Percentiles rank a stretch among this genome's conserved stretches.
These are phyloP conservation scores for Channallabes apus DNA, from an alignment of 2,797 vertebrate genomes.

Conservation along the genomic window DNA sequence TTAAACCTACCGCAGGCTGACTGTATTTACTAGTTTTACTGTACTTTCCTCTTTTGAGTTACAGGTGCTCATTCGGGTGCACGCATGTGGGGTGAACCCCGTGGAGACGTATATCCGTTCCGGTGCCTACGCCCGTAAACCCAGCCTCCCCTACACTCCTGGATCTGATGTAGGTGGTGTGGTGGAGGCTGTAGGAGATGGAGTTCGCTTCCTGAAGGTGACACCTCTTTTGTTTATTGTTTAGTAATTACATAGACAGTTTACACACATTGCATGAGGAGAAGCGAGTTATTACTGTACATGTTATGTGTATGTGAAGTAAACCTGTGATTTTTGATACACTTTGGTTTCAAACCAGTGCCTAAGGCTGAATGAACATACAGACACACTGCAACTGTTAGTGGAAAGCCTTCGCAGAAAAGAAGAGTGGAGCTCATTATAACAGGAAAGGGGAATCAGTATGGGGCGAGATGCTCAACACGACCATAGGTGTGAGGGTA, in stretches of 20 bases:
- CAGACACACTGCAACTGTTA: background rate
- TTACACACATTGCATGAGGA: background rate
- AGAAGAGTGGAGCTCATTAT: background rate
- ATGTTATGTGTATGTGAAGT: background rate
- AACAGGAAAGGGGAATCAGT: background rate
- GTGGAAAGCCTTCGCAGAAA: background rate
- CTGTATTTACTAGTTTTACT: background rate
- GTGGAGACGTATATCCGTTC: slow-evolving; percentile 91
- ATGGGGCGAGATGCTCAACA: background rate
- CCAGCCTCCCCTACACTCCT: slow-evolving; percentile 84
- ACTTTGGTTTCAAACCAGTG: background rate
- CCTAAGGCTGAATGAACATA: background rate
- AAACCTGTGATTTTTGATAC: background rate
- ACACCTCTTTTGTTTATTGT: too few species aligned
- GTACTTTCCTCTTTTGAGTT: background rate
- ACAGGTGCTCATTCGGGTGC: slow-evolving; percentile 87
- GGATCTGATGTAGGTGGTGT: slow-evolving; percentile 85
- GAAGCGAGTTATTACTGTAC: background rate
- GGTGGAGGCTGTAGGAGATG: slow-evolving; percentile 77
- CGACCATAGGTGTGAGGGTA: background rate
- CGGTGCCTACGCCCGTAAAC: slow-evolving; percentile 73
- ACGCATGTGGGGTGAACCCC: slow-evolving; percentile 89
- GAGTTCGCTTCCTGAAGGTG: slow-evolving; percentile 79
- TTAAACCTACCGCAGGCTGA: background rate
- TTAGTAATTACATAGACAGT: background rate